These are phyloP conservation scores for Hyppa rectilinea DNA, from an alignment of 2,888 invertebrate species.

Conservation along the genomic window DNA sequence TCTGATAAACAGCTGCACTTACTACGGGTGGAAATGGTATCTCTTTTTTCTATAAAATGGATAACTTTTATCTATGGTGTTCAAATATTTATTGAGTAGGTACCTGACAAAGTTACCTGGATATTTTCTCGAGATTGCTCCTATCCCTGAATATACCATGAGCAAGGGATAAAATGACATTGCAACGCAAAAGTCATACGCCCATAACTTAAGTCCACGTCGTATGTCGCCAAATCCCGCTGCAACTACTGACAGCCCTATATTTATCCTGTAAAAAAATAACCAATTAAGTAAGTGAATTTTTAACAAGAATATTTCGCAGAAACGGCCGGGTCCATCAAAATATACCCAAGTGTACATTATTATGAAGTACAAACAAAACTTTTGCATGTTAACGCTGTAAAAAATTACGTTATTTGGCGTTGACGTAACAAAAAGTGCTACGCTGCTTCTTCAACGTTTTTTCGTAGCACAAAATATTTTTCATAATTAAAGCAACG, in stretches of 20 bases:
- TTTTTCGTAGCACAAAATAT: conserved; percentile 43
- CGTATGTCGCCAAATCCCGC: conserved; percentile 84
- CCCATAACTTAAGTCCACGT: conserved; percentile 82
- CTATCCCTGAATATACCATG: conserved; percentile 73
- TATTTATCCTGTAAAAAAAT: conserved; percentile 78
- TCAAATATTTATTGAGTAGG: neutral
- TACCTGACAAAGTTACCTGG: conserved; percentile 68
- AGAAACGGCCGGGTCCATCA: conserved; percentile 26
- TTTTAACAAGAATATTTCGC: conserved; percentile 14
- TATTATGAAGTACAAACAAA: conserved; percentile 53
- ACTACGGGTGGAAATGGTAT: neutral
- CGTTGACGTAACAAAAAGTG: conserved; percentile 43
- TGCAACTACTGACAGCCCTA: conserved; percentile 79
- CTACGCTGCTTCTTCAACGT: conserved; percentile 21
- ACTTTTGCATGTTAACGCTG: conserved; percentile 49
- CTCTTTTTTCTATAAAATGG: neutral
- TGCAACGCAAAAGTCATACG: conserved; percentile 78
- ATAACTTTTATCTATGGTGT: neutral
- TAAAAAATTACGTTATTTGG: conserved; percentile 56
- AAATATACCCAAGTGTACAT: conserved; percentile 44
- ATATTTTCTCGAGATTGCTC: conserved; percentile 70
- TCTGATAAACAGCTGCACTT: conserved; percentile 15
- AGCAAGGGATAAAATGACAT: conserved; percentile 80
- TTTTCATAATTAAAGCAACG: conserved; percentile 55
- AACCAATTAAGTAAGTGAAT: conserved; percentile 15